phyloP scores from a whole-genome alignment of 1,140 invertebrate species.

The Zaprionus africanus region DNA sequence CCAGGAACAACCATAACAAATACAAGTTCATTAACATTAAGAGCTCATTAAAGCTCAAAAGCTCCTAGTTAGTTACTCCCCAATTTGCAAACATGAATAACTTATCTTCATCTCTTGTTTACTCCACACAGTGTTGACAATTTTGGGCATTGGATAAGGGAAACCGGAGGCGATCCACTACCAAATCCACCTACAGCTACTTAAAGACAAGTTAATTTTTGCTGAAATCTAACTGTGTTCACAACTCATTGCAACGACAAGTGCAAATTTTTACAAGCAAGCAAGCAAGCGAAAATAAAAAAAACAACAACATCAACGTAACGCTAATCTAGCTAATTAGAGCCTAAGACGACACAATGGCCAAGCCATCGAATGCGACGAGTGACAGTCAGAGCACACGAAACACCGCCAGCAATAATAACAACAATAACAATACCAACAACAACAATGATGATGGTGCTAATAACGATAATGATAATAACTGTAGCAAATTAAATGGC shows the following conservation, averaged over 20 bases:
- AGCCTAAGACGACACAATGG: constrained; percentile 42
- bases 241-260: constrained; percentile 44
- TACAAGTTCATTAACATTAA: neutral
- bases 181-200: constrained; percentile 41
- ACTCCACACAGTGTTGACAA: constrained; percentile 15
- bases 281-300: constrained; percentile 10
- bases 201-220: constrained; percentile 39
- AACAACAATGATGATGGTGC: constrained; percentile 29
- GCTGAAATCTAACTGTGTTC: constrained; percentile 55
- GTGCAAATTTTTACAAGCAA: constrained; percentile 47
- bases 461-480: constrained; percentile 21
- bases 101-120: neutral
- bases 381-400: constrained; percentile 16
- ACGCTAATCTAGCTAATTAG: constrained; percentile 15
- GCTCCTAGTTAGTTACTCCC: neutral
- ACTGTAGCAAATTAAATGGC: constrained; percentile 54
- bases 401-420: constrained; percentile 37
- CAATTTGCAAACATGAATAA: neutral
- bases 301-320: constrained; percentile 3
- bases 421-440: constrained; percentile 51
- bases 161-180: constrained; percentile 22
- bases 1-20: no score
- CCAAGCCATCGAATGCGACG: constrained; percentile 29
- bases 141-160: constrained; percentile 17
- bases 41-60: neutral